A percentile compares a stretch with the other conserved stretches of the same genome.
Evolutionary conservation across 2,797 vertebrate genomes (phyloP).

Genomic region (Crax fasciolata): DNA sequence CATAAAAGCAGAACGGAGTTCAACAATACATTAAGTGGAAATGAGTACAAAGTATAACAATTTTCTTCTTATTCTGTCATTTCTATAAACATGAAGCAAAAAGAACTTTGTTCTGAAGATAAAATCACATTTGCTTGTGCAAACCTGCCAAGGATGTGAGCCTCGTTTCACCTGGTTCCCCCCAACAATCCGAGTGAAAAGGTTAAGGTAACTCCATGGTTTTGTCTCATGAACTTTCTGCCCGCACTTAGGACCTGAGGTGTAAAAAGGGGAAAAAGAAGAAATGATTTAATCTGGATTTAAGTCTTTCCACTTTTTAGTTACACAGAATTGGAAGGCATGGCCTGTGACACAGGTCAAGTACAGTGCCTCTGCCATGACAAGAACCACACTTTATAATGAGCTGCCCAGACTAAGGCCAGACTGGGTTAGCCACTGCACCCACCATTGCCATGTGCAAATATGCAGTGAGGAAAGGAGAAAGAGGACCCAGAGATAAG

Average conservation of each 20-base stretch:
- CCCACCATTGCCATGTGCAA: neutral
- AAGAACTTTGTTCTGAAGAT: neutral
- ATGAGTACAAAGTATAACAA: neutral
- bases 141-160: conserved; percentile 82
- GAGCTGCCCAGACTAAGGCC: neutral
- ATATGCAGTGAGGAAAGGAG: neutral
- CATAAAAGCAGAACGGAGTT: neutral
- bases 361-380: neutral
- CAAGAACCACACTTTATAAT: neutral
- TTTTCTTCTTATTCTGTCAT: neutral
- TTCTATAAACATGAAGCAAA: neutral
- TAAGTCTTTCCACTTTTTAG: neutral
- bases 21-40: neutral
- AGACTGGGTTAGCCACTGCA: neutral
- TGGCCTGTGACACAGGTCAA: neutral
- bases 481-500: neutral
- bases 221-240: conserved; percentile 38
- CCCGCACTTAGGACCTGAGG: conserved; percentile 70
- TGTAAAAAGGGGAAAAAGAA: neutral
- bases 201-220: conserved; percentile 40
- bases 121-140: conserved; percentile 9
- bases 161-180: conserved; percentile 75
- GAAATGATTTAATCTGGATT: neutral
- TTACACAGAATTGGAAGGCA: neutral
- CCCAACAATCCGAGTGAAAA: conserved; percentile 79